Percentiles rank a stretch among this genome's conserved stretches.
phyloP scores from a whole-genome alignment of 2,797 vertebrate genomes.

The Gila robusta region DNA sequence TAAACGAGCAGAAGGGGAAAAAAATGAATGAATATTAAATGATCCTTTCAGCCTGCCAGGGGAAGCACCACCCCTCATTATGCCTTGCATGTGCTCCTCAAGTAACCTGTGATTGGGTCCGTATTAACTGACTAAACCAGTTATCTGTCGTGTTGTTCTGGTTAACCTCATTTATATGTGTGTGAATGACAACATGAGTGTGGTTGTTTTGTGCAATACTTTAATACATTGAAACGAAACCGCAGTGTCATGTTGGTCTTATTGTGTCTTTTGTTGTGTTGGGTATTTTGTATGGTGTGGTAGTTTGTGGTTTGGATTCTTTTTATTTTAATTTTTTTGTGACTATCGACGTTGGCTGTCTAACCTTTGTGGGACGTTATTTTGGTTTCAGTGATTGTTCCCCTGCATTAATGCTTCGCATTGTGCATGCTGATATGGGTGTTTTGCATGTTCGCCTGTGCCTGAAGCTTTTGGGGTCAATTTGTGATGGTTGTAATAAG shows the following conservation, averaged over 20 bases:
- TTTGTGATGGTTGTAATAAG: slow-evolving; percentile 42
- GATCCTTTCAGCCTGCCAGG: slow-evolving; percentile 73
- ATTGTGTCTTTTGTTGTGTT: slow-evolving; percentile 34
- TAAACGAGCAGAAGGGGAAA: background rate
- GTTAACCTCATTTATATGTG: slow-evolving; percentile 53
- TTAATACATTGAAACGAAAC: slow-evolving; percentile 1
- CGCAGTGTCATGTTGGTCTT: slow-evolving; percentile 10
- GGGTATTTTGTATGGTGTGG: slow-evolving; percentile 30
- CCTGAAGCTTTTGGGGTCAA: slow-evolving; percentile 59
- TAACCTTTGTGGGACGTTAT: slow-evolving; percentile 25
- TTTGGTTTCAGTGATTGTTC: slow-evolving; percentile 20
- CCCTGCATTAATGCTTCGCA: slow-evolving; percentile 52
- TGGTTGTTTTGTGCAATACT: slow-evolving; percentile 23
- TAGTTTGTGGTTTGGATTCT: slow-evolving; percentile 10
- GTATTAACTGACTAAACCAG: slow-evolving; percentile 53
- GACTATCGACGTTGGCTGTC: background rate
- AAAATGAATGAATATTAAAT: slow-evolving; percentile 38
- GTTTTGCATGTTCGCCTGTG: slow-evolving; percentile 51
- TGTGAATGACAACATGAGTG: slow-evolving; percentile 30
- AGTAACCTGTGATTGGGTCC: slow-evolving; percentile 35
- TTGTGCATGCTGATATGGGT: slow-evolving; percentile 67
- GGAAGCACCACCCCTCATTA: slow-evolving; percentile 47
- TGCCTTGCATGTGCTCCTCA: slow-evolving; percentile 70
- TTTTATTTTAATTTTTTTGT: background rate
- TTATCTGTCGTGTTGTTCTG: slow-evolving; percentile 30